Evolutionary conservation across 2,888 invertebrate genomes (phyloP).

Genomic region (Nowickia ferox): DNA sequence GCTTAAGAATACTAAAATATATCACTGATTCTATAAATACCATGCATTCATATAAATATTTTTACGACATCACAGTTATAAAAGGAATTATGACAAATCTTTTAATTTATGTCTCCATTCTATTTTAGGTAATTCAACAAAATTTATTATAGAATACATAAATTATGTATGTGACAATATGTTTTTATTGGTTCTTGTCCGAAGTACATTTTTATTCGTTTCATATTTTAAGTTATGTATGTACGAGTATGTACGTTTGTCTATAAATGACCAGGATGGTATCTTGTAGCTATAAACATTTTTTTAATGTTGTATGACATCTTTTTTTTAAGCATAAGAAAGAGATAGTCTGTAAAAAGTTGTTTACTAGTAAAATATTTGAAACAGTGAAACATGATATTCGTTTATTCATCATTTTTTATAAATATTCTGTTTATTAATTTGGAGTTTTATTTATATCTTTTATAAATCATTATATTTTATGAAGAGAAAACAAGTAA

Average conservation of each 20-base stretch:
- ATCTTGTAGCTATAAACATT: background rate
- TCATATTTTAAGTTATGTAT: background rate
- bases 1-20: constrained; percentile 3
- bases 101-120: constrained; percentile 60
- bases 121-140: constrained; percentile 62
- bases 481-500: too few relatives aligned
- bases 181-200: constrained; percentile 42
- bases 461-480: too few relatives aligned
- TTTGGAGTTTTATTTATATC: too few relatives aligned
- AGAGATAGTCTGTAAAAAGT: too few relatives aligned
- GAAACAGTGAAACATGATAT: too few relatives aligned
- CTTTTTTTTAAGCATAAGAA: constrained; percentile 12
- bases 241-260: background rate
- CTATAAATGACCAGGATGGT: background rate
- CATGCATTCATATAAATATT: background rate
- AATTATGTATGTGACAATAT: constrained; percentile 63
- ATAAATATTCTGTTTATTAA: too few relatives aligned
- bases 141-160: constrained; percentile 59
- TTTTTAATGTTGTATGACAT: constrained; percentile 32
- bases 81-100: constrained; percentile 52
- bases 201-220: constrained; percentile 12
- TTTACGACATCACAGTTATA: background rate
- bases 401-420: too few relatives aligned
- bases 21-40: background rate
- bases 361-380: too few relatives aligned